Evolutionary conservation across 2,888 invertebrate species (phyloP).

Genomic region (Drosophila subsilvestris): DNA sequence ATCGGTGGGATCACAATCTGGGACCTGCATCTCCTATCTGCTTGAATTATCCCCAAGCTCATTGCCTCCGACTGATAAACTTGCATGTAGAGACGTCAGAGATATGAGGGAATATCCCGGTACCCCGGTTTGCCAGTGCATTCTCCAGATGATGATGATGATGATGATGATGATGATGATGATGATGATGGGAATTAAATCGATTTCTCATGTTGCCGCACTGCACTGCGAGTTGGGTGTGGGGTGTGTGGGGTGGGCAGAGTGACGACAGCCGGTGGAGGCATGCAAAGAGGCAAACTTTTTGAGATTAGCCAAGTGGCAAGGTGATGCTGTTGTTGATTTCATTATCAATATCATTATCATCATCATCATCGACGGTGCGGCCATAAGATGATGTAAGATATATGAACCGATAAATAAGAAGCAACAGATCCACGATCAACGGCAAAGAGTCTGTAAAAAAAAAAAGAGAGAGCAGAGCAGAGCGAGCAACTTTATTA

Average conservation of each 20-base stretch:
- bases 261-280: constrained; percentile 4
- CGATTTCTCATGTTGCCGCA: constrained; percentile 73
- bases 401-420: constrained; percentile 73
- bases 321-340: constrained; percentile 55
- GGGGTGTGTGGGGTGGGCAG: background rate
- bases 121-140: no score
- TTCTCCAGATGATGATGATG: constrained; percentile 33
- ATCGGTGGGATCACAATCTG: constrained; percentile 44
- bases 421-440: constrained; percentile 68
- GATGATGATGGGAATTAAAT: constrained; percentile 58
- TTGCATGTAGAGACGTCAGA: constrained; percentile 62
- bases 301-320: constrained; percentile 75
- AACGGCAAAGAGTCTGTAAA: constrained; percentile 4
- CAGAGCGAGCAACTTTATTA: constrained; percentile 68
- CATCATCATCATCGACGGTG: constrained; percentile 7
- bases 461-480: background rate
- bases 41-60: constrained; percentile 66
- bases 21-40: constrained; percentile 64
- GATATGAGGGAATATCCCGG: constrained; percentile 32
- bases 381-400: constrained; percentile 73
- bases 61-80: constrained; percentile 64
- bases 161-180: constrained; percentile 33
- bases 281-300: constrained; percentile 42
- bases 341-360: constrained; percentile 60
- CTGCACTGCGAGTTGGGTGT: background rate